phyloP scores from a whole-genome alignment of 2,113 vertebrate species.

The Poecile atricapillus region DNA sequence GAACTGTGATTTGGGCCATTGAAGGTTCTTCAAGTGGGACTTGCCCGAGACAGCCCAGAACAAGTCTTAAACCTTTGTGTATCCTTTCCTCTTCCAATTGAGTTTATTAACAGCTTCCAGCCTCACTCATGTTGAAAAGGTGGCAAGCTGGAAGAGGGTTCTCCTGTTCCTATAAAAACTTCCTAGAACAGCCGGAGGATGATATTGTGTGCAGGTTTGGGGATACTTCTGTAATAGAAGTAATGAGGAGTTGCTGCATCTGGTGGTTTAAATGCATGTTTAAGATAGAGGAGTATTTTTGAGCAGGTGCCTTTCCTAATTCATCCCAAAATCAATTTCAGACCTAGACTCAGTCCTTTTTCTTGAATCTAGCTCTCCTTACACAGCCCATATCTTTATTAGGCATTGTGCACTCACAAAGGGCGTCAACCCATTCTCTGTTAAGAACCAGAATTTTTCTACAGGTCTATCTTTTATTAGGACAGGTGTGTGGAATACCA shows the following conservation, averaged over 20 bases:
- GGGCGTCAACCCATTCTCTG: neutral
- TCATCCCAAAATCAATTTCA: neutral
- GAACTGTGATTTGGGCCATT: neutral
- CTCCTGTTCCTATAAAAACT: neutral
- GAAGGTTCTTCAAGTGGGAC: neutral
- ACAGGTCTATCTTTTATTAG: neutral
- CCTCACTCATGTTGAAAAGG: neutral
- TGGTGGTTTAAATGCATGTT: neutral
- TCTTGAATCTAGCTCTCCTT: neutral
- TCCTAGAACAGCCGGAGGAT: neutral
- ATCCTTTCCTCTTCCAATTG: neutral
- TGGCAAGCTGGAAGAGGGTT: neutral
- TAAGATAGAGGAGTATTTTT: neutral
- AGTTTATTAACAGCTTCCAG: neutral
- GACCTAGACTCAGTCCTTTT: neutral
- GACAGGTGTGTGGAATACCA: neutral
- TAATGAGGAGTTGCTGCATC: neutral
- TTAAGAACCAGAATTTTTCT: neutral
- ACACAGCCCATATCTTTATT: neutral
- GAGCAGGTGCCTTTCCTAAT: neutral
- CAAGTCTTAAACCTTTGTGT: neutral
- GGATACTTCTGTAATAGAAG: neutral
- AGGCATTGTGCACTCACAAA: neutral
- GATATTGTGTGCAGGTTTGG: neutral
- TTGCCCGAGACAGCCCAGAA: neutral